Conservation (phyloP, 1,140 invertebrate genomes). For the Piezodorus guildinii region DNA sequence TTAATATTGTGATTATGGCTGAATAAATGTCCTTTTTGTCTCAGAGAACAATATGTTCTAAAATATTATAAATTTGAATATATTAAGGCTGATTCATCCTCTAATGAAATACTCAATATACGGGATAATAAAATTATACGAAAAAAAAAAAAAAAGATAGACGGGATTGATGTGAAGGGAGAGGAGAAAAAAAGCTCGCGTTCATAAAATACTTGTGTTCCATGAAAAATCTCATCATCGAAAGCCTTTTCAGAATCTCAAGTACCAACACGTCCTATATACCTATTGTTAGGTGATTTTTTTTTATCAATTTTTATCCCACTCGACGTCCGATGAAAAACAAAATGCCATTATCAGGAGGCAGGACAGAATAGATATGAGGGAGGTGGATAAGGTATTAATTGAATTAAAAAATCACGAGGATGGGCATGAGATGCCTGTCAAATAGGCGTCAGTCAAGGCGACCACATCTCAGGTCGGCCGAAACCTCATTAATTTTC, state of each 20-base stretch:
- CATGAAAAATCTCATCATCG: no score
- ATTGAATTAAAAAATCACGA: constrained; percentile 6
- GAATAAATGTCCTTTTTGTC: no score
- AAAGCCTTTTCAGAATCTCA: neutral
- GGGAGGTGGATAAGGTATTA: constrained; percentile 6
- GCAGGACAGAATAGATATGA: constrained; percentile 1
- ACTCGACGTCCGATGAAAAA: neutral
- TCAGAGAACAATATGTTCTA: no score
- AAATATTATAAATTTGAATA: no score
- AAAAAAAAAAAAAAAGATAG: no score
- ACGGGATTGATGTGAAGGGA: no score
- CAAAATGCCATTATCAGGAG: neutral
- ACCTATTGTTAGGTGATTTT: neutral
- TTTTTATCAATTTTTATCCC: neutral
- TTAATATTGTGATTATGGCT: no score
- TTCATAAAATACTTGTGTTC: no score
- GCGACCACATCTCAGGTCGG: neutral
- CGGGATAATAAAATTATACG: no score
- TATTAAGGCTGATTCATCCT: no score
- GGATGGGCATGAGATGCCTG: neutral
- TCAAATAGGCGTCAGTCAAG: constrained; percentile 6
- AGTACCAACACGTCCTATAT: neutral
- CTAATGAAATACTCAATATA: no score
- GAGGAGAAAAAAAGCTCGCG: no score
- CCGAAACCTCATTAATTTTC: constrained; percentile 8